phyloP scores from a whole-genome alignment of 2,797 vertebrate genomes.

The Sciurus carolinensis region DNA sequence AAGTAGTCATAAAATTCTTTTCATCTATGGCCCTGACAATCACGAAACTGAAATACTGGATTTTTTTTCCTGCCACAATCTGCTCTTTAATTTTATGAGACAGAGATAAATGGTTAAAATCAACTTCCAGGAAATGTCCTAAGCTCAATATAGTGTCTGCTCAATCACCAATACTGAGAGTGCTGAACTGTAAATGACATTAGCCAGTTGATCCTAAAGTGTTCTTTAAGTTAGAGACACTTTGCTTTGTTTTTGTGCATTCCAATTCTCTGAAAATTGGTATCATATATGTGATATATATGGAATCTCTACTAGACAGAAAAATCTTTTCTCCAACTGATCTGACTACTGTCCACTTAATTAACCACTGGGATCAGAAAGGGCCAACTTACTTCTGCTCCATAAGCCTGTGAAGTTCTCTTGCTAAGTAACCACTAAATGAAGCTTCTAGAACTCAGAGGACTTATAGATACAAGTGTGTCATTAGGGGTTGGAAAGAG shows the following conservation, averaged over 20 bases:
- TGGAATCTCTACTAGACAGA: slow-evolving; percentile 47
- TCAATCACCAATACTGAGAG: slow-evolving; percentile 30
- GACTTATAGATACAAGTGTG: slow-evolving; percentile 63
- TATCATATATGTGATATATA: slow-evolving; percentile 59
- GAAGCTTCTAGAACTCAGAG: slow-evolving; percentile 66
- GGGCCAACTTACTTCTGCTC: slow-evolving; percentile 55
- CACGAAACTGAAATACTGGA: slow-evolving; percentile 67
- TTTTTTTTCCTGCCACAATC: slow-evolving; percentile 41
- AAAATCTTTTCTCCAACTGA: slow-evolving; percentile 37
- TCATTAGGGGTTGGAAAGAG: slow-evolving; percentile 56
- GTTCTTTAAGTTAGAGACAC: slow-evolving; percentile 62
- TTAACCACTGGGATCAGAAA: slow-evolving; percentile 71
- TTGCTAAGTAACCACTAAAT: slow-evolving; percentile 71
- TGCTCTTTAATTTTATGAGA: slow-evolving; percentile 78
- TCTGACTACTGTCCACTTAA: slow-evolving; percentile 58
- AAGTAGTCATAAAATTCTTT: slow-evolving; percentile 68
- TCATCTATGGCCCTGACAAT: slow-evolving; percentile 58
- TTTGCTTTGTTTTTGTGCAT: slow-evolving; percentile 75
- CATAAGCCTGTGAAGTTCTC: slow-evolving; percentile 67
- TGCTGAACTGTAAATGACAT: slow-evolving; percentile 43
- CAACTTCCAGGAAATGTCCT: slow-evolving; percentile 63
- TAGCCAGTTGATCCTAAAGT: slow-evolving; percentile 42
- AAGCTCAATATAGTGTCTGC: background rate
- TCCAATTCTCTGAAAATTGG: slow-evolving; percentile 66
- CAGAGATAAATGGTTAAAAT: slow-evolving; percentile 76